These are phyloP conservation scores for Drepanosiphum platanoidis DNA, from an alignment of 2,888 invertebrate genomes.

Conservation along the genomic window DNA sequence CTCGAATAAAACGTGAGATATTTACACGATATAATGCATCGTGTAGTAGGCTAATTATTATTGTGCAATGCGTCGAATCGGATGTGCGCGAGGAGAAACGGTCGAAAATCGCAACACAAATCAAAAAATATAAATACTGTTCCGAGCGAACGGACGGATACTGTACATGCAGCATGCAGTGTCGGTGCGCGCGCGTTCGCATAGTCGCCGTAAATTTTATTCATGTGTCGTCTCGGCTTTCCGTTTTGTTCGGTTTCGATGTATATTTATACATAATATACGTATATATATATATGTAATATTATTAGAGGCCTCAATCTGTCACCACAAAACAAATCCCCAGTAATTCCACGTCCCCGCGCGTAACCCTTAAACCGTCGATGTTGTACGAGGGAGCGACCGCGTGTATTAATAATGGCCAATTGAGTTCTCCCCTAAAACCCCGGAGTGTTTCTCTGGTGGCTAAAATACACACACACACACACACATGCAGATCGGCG, in stretches of 20 bases:
- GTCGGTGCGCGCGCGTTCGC: background rate
- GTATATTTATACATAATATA: too few species aligned
- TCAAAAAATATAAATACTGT: background rate
- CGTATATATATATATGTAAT: too few species aligned
- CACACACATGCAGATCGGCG: background rate
- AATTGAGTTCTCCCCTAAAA: constrained; percentile 49
- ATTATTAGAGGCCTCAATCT: constrained; percentile 5
- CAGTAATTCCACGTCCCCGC: background rate
- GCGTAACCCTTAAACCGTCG: constrained; percentile 11
- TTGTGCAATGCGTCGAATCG: too few species aligned
- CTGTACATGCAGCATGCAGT: too few species aligned
- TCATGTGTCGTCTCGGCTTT: background rate
- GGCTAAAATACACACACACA: background rate
- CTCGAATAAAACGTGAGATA: too few species aligned
- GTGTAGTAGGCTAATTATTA: too few species aligned
- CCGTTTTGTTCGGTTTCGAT: constrained; percentile 21
- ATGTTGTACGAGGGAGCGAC: constrained; percentile 20
- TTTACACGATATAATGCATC: too few species aligned
- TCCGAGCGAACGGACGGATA: background rate
- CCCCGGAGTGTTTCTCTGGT: background rate
- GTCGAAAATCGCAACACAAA: background rate
- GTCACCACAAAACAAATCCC: constrained; percentile 30
- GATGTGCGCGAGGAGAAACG: too few species aligned
- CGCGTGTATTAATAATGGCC: constrained; percentile 43
- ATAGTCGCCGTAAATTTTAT: constrained; percentile 5